Base-by-base conservation (phyloP, 2,797 vertebrate species). In the Carapus acus region DNA sequence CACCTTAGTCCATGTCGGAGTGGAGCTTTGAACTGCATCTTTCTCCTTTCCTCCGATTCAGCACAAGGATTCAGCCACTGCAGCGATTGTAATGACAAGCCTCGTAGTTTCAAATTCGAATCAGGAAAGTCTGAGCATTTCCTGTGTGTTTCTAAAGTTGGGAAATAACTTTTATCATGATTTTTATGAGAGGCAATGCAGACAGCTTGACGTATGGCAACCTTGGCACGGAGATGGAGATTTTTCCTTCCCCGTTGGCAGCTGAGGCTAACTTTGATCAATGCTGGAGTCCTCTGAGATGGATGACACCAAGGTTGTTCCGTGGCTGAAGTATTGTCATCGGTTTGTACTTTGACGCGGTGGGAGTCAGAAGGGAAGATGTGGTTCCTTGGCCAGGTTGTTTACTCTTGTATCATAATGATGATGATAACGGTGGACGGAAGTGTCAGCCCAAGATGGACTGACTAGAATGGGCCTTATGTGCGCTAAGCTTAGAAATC, bases 11-110 rank as follows among this genome's bases (percentile, higher is more conserved):
- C 54, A 54, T 60, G 67, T 61, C 51, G 62, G 50, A 77, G 71
- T 67, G 52, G 55, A 53, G 71, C 73, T 65, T 76, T 83, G 65
- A 69, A 75, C 54, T 62, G 39, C 60, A 67, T 54, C 50, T 69
- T 64, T 52, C 43, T 39, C 53, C 57, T 46, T 56, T 54, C 45
- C 58, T 64, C 71, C 75, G 70, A 78, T 58, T 65, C 46, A 11
- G 46, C 3, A 49, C 43, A 68, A 43, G 69, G 71, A 66, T 72
- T 61, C 66, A 62, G 46, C 65, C 52, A 4, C 70, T 65, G 70
- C 58, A 66, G 60, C 24, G 48, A 58, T 74, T 54, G 62, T 69
- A 78, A 76, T 74, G 8, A n/a, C 38, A n/a, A 34, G 49, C 52
- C 73, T 60, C 65, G 58, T 62, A 64, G 57, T 45, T 65, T 41